Base-by-base conservation (phyloP, 2,888 invertebrate species). In the Flabesymbios commensalis region DNA sequence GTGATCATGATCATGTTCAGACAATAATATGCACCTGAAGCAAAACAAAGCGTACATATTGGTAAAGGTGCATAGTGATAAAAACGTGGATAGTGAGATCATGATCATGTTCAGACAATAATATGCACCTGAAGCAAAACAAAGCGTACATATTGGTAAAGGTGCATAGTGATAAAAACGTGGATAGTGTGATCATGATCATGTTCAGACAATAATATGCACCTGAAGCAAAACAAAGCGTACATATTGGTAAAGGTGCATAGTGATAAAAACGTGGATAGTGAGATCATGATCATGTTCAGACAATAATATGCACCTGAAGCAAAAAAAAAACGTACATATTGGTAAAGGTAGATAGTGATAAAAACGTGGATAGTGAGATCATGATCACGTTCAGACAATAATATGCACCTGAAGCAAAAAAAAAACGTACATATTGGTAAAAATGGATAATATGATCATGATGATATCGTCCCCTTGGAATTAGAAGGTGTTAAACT, bases 131-230 rank as follows among this genome's bases (percentile, higher is more conserved):
- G 72, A 17, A 45, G n/a, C n/a, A n/a, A n/a, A n/a, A n/a, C n/a
- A n/a, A n/a, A n/a, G n/a, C n/a, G 70, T 83, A 82, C 7, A 82
- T 73, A 67, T 82, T 80, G 31, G 82, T 82, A 54, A 83, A 78
- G 26, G 82, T n/a, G n/a, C n/a, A n/a, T n/a, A n/a, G n/a, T n/a
- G 82, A 80, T 51, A 83, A 70, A 57, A 83, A 80, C 7, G 83
- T 82, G 22, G 82, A 82, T 60, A 83, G 68, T 1, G 83, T 82
- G 58, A 83, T 83, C 64, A 83, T 74, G 24, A 82, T 75, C 82
- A 83, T 83, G 68, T 83, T 83, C 55, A 82, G 70, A 60, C 83
- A 83, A 71, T 81, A 83, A 69, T 82, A 83, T 31, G 80, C 82
- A 49, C 83, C 83, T 82, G 72, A 14, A 52, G 31, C 10, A 14